These are phyloP conservation scores for Caenorhabditis angaria DNA, from an alignment of 2,888 invertebrate species.

Conservation along the genomic window DNA sequence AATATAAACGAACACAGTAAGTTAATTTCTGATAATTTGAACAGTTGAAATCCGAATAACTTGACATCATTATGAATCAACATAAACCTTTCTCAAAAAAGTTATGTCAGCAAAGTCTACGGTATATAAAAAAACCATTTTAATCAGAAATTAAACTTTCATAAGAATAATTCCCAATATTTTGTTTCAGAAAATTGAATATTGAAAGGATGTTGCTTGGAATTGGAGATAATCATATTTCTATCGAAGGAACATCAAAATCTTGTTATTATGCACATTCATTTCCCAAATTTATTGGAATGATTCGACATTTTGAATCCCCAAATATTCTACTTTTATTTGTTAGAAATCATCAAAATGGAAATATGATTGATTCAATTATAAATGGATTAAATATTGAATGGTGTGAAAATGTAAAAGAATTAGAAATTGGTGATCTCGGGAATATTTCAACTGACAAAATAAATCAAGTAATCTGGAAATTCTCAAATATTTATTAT, in stretches of 20 bases:
- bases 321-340: neutral
- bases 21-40: neutral
- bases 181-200: neutral
- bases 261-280: neutral
- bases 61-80: neutral
- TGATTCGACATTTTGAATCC: neutral
- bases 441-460: neutral
- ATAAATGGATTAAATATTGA: neutral
- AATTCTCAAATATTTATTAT: neutral
- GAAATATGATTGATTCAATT: neutral
- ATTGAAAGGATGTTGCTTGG: neutral
- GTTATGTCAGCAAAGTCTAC: neutral
- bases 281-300: neutral
- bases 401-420: neutral
- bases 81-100: too few species aligned
- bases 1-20: neutral
- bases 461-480: neutral
- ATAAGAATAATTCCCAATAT: neutral
- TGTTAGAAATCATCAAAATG: neutral
- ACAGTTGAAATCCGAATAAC: neutral
- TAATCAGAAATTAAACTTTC: neutral
- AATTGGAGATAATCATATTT: neutral
- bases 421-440: neutral
- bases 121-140: neutral
- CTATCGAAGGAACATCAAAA: constrained; percentile 1